A percentile compares a stretch with the other conserved stretches of the same genome.
These are phyloP conservation scores for Spodoptera littoralis DNA, from an alignment of 2,888 invertebrate genomes.

Conservation along the genomic window DNA sequence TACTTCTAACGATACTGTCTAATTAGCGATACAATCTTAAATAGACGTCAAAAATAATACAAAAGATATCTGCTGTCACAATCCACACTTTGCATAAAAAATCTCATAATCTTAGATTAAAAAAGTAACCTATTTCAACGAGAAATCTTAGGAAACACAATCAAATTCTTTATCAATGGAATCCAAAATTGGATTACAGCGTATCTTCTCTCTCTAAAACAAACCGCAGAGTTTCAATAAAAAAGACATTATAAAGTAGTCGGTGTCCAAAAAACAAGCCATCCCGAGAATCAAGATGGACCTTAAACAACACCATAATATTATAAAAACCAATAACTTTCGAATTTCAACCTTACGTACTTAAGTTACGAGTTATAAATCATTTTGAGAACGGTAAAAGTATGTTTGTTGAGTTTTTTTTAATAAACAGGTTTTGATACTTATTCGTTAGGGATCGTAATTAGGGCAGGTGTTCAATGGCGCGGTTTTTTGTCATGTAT, in stretches of 20 bases:
- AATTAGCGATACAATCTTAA: no score
- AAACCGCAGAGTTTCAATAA: constrained; percentile 69
- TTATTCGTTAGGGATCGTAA: constrained; percentile 72
- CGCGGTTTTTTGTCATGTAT: constrained; percentile 66
- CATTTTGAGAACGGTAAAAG: constrained; percentile 24
- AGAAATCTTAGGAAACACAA: constrained; percentile 38
- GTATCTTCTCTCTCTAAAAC: constrained; percentile 57
- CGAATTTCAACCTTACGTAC: constrained; percentile 54
- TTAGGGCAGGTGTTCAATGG: constrained; percentile 83
- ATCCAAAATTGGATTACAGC: constrained; percentile 58
- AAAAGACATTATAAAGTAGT: constrained; percentile 82
- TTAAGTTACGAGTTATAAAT: constrained; percentile 16
- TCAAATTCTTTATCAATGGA: constrained; percentile 54
- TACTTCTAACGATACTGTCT: no score
- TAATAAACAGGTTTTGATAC: constrained; percentile 73
- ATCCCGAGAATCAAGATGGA: constrained; percentile 64
- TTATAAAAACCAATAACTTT: constrained; percentile 37
- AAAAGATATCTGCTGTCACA: no score
- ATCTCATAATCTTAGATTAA: no score
- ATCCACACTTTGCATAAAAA: no score
- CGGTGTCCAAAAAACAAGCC: constrained; percentile 69
- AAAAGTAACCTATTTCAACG: neutral
- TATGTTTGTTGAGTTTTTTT: constrained; percentile 61
- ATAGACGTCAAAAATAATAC: no score
- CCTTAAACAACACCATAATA: constrained; percentile 50